A percentile compares a stretch with the other conserved stretches of the same genome.
Evolutionary conservation across 2,113 vertebrate genomes (phyloP).

Genomic region (Grammomys surdaster): DNA sequence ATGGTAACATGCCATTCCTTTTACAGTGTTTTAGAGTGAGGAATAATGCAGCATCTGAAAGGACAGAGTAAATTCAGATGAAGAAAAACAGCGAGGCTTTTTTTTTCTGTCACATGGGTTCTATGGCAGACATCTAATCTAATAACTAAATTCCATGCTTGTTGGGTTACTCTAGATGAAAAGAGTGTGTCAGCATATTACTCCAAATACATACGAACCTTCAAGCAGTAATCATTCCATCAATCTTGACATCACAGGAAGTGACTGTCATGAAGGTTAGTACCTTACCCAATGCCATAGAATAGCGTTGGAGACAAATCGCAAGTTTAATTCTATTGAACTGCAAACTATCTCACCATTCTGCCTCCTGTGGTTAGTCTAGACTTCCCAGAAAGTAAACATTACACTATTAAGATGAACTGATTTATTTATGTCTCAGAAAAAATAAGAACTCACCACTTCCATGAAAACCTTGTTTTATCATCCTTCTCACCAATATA

Average conservation of each 20-base stretch:
- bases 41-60: background rate
- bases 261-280: background rate
- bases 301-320: background rate
- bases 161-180: background rate
- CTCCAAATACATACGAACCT: background rate
- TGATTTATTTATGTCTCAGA: constrained; percentile 47
- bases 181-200: background rate
- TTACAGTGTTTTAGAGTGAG: background rate
- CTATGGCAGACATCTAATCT: background rate
- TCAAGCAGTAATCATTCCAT: background rate
- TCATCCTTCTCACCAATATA: constrained; percentile 38
- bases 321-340: background rate
- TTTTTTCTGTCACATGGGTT: background rate
- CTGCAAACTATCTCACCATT: background rate
- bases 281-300: background rate
- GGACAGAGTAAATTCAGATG: background rate
- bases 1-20: background rate
- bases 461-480: constrained; percentile 41
- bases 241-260: background rate
- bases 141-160: constrained; percentile 14
- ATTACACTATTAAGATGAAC: background rate
- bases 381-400: background rate
- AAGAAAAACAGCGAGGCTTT: background rate
- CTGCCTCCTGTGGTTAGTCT: background rate
- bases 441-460: background rate